phyloP scores from a whole-genome alignment of 1,140 invertebrate species.

The Oreohelix idahoensis region DNA sequence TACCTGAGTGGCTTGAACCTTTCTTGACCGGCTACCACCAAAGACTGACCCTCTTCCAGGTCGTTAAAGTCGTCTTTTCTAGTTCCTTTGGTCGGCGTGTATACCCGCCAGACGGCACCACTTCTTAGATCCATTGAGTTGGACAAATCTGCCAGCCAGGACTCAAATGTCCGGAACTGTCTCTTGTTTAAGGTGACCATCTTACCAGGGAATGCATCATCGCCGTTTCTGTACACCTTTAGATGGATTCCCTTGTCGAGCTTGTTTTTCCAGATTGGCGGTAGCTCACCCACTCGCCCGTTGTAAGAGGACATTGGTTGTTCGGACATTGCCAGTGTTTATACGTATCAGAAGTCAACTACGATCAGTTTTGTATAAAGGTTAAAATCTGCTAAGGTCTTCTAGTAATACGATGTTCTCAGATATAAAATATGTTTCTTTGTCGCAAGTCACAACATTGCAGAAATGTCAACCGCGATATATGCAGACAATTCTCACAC shows the following conservation, averaged over 20 bases:
- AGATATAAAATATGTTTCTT: no score
- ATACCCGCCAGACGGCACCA: constrained; percentile 53
- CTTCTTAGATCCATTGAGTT: constrained; percentile 44
- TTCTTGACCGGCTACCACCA: constrained; percentile 57
- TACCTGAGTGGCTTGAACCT: constrained; percentile 53
- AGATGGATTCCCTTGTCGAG: constrained; percentile 51
- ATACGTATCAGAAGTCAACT: no score
- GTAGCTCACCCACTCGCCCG: constrained; percentile 19
- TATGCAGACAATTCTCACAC: no score
- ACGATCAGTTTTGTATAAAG: no score
- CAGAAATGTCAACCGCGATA: no score
- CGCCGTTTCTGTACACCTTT: constrained; percentile 53
- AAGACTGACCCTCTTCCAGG: constrained; percentile 51
- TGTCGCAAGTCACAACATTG: no score
- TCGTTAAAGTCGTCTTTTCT: constrained; percentile 45
- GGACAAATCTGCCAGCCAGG: constrained; percentile 52
- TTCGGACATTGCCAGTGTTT: neutral
- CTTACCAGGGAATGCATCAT: constrained; percentile 46
- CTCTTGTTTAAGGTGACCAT: constrained; percentile 48
- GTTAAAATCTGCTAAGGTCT: no score
- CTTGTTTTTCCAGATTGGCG: constrained; percentile 45
- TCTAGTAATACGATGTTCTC: no score
- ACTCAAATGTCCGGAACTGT: constrained; percentile 52
- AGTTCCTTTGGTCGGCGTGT: constrained; percentile 49
- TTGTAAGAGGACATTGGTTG: neutral